Conservation (phyloP, 2,797 vertebrate genomes). For the Glossophaga mutica region DNA sequence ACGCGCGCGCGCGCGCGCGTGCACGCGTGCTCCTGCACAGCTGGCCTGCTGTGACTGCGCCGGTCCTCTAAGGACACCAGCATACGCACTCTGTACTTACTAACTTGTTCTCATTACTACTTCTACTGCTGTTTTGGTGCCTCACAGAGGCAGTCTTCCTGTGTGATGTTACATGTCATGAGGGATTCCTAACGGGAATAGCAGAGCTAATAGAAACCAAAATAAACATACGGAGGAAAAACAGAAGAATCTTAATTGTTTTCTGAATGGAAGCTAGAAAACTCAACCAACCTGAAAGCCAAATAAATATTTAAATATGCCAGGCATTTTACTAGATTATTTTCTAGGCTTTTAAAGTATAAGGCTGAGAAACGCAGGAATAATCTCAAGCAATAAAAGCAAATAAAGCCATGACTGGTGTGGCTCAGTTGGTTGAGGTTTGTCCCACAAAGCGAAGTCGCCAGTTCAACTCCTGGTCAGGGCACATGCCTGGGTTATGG, state of each 20-base stretch:
- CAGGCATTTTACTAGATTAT: neutral
- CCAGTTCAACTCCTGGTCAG: neutral
- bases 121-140: neutral
- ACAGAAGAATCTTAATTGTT: neutral
- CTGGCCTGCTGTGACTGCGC: neutral
- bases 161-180: neutral
- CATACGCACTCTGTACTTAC: neutral
- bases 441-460: neutral
- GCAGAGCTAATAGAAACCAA: neutral
- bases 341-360: neutral
- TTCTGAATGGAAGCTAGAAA: neutral
- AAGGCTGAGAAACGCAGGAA: neutral
- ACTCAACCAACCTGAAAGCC: neutral
- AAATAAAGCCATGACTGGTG: neutral
- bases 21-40: neutral
- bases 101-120: conserved; percentile 7
- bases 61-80: neutral
- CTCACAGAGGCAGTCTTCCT: neutral
- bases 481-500: neutral
- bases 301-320: conserved; percentile 14
- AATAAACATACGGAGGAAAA: neutral
- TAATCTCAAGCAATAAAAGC: neutral
- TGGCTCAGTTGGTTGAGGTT: neutral
- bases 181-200: neutral
- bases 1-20: neutral